Evolutionary conservation across 2,113 vertebrate genomes (phyloP).

Genomic region (Etheostoma cragini): DNA sequence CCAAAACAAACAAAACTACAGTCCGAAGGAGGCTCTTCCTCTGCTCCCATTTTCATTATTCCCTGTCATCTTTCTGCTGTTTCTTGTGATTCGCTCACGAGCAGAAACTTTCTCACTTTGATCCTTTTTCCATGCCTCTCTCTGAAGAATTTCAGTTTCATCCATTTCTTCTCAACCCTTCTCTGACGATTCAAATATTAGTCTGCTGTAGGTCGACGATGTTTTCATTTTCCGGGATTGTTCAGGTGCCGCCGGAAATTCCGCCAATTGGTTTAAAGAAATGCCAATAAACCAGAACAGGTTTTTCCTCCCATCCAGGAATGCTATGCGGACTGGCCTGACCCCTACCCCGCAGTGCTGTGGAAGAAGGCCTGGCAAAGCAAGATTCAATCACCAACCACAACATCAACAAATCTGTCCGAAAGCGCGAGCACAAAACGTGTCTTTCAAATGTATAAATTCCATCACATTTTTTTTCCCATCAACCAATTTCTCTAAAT

Average conservation of each 20-base stretch:
- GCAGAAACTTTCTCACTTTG: neutral
- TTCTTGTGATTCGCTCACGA: neutral
- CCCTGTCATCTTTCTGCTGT: neutral
- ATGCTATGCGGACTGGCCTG: too few relatives aligned
- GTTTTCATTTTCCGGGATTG: too few relatives aligned
- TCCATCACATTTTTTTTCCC: neutral
- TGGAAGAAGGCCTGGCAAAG: too few relatives aligned
- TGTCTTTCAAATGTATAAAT: neutral
- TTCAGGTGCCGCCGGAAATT: too few relatives aligned
- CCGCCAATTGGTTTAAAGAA: too few relatives aligned
- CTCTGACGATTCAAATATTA: neutral
- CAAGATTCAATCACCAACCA: neutral
- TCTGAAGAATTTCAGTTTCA: neutral
- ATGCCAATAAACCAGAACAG: too few relatives aligned
- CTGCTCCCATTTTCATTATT: neutral
- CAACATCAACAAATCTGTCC: neutral
- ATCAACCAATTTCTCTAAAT: neutral
- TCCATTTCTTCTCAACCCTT: neutral
- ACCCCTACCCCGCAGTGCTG: too few relatives aligned
- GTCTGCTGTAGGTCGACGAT: too few relatives aligned
- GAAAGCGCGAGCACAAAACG: neutral
- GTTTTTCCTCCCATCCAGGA: too few relatives aligned
- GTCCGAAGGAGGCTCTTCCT: neutral
- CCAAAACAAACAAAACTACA: neutral
- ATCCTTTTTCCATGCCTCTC: neutral